These are phyloP conservation scores for Zaprionus davidi DNA, from an alignment of 1,140 invertebrate genomes.

Conservation along the genomic window DNA sequence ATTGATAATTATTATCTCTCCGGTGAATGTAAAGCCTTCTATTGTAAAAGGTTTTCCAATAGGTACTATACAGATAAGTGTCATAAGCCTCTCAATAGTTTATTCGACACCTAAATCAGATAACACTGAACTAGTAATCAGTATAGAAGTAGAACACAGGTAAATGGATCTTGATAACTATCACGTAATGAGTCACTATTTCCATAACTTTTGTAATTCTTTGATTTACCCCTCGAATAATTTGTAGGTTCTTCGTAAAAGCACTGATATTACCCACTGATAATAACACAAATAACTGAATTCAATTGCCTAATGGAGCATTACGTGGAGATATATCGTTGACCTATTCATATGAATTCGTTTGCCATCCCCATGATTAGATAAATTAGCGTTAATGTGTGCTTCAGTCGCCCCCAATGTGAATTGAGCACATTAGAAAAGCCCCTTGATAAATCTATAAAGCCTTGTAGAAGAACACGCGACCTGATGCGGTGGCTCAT, in stretches of 20 bases:
- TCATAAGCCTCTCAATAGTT: not conserved
- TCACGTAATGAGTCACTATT: not conserved
- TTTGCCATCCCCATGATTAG: not conserved
- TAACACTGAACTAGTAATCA: not conserved
- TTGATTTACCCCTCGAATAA: not conserved
- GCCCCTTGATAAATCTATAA: slow-evolving; percentile 25
- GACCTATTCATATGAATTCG: slow-evolving; percentile 1
- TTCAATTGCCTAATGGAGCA: slow-evolving; percentile 39
- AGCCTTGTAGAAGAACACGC: slow-evolving; percentile 14
- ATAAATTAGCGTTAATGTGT: slow-evolving; percentile 41
- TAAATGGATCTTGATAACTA: not conserved
- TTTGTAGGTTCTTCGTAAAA: not conserved
- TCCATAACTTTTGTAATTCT: not conserved
- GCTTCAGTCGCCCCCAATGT: slow-evolving; percentile 9
- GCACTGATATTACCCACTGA: not conserved
- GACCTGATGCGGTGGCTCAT: not conserved
- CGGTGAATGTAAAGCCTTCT: too few species aligned
- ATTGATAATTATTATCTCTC: not conserved
- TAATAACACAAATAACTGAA: slow-evolving; percentile 15
- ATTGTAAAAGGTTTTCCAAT: not conserved
- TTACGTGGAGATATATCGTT: not conserved
- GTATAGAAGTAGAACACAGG: not conserved
- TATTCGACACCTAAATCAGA: not conserved
- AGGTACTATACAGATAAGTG: not conserved
- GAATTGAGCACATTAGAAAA: slow-evolving; percentile 19